Percentiles rank a stretch among this genome's conserved stretches.
Conservation (phyloP, 2,888 invertebrate genomes). For the Agrotis exclamationis region DNA sequence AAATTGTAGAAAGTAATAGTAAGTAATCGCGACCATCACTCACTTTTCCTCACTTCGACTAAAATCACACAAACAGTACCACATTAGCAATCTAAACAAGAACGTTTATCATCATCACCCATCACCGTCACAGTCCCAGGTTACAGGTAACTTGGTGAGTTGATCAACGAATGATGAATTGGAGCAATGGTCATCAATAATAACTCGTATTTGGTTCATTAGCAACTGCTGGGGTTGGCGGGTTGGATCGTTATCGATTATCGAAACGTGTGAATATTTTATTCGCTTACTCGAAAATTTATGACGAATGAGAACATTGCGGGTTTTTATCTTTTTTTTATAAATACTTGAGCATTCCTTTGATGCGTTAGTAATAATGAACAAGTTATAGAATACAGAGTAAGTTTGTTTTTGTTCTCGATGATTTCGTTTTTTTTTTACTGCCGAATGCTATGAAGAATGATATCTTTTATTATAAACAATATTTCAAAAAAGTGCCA, state of each 20-base stretch:
- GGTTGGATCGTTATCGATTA: constrained; percentile 23
- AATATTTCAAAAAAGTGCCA: too few species aligned
- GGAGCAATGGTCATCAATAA: constrained; percentile 53
- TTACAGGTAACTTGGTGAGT: constrained; percentile 29
- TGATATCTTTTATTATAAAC: too few species aligned
- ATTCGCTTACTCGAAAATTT: constrained; percentile 44
- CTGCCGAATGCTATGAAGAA: too few species aligned
- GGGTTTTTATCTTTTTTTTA: not conserved
- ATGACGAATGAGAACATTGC: constrained; percentile 11
- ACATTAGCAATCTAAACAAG: constrained; percentile 7
- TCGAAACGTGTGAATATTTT: constrained; percentile 50
- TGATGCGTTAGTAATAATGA: too few species aligned
- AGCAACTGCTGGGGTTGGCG: constrained; percentile 25
- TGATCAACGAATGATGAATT: constrained; percentile 55
- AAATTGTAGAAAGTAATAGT: too few species aligned
- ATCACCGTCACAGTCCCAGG: constrained; percentile 2
- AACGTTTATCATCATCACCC: constrained; percentile 27
- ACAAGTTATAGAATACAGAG: too few species aligned
- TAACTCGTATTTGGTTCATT: constrained; percentile 59
- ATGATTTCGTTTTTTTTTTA: too few species aligned
- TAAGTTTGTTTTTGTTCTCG: too few species aligned
- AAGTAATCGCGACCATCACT: not conserved
- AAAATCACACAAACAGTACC: constrained; percentile 8
- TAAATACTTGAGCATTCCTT: too few species aligned
- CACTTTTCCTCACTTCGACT: not conserved